Evolutionary conservation across 53 echinoderm and acorn worm genomes (phyloP), one percentile per base, ranked within the genome.

Genomic region (Henricia sp.): DNA sequence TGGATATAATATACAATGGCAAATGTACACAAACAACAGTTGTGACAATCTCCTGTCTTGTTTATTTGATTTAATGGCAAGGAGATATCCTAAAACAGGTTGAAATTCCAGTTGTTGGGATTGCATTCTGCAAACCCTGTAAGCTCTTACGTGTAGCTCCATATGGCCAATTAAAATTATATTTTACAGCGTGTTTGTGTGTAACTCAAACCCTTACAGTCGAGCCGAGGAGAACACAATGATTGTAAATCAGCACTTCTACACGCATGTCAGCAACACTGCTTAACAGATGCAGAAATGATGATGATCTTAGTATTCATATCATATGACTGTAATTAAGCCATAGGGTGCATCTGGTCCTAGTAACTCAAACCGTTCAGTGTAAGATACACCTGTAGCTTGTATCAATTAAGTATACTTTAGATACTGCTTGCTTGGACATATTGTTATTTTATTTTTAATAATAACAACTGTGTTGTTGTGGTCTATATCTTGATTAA

Each of bases 181-280:
- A 19, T 54, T 54, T 19, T 23, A 39, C 9, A 14, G 67, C 24
- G 67, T 40, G 34, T 36, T 32, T 36, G 6, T 6, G 33, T 60
- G 2, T 30, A 60, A 6, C 44, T 44, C 6, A 6, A 9, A 44
- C 44, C 44, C 13, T 6, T 44, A 44, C 6, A 44, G 6, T 13
- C 1, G 62, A 32, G 13, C n/a, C 62, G 11, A 0, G 62, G n/a
- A n/a, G 6, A 30, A 32, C 57, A 28, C 28, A 57, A 26, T 56
- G 58, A 76, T 59, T 56, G 42, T 29, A 57, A 76, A 76, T 76
- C 76, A 76, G 76, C 76, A 28, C 58, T 12, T 26, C 23, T n/a
- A 0, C 29, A 38, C 41, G 43, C 26, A 56, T 76, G 76, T 44
- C 42, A 76, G 58, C 5, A 59, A 76, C 58, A 76, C 76, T 57